These are phyloP conservation scores for Rotaria socialis DNA, from an alignment of 2,888 invertebrate genomes.

Conservation along the genomic window DNA sequence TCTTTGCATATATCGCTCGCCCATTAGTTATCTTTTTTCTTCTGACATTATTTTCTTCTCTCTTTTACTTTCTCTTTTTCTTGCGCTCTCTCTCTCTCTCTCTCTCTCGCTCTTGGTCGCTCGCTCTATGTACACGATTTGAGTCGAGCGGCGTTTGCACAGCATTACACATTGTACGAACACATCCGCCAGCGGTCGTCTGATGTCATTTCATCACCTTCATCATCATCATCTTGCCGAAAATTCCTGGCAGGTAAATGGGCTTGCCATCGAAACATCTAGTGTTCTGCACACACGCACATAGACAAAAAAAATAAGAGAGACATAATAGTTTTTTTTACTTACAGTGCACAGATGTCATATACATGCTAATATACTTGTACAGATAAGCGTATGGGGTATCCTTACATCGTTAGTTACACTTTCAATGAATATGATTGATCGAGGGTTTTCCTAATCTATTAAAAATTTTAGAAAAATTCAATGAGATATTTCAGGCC, in stretches of 20 bases:
- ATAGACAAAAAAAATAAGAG: slow-evolving; percentile 27
- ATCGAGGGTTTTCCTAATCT: no score
- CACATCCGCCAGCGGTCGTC: slow-evolving; percentile 18
- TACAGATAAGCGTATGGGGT: not conserved
- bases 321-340: not conserved
- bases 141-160: slow-evolving; percentile 10
- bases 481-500: no score
- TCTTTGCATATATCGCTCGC: not conserved
- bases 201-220: slow-evolving; percentile 31
- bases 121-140: not conserved
- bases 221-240: slow-evolving; percentile 31
- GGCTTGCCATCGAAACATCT: not conserved
- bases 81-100: not conserved
- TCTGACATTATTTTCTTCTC: not conserved
- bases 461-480: no score
- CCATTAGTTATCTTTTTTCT: slow-evolving; percentile 18
- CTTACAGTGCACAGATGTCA: not conserved
- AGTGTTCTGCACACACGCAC: not conserved
- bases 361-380: not conserved
- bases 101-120: not conserved
- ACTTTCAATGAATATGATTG: no score
- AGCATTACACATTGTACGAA: slow-evolving; percentile 29
- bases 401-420: not conserved
- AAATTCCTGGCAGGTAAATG: slow-evolving; percentile 37
- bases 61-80: not conserved